Evolutionary conservation across 1,140 invertebrate genomes (phyloP).

Genomic region (Micrasema minimum): DNA sequence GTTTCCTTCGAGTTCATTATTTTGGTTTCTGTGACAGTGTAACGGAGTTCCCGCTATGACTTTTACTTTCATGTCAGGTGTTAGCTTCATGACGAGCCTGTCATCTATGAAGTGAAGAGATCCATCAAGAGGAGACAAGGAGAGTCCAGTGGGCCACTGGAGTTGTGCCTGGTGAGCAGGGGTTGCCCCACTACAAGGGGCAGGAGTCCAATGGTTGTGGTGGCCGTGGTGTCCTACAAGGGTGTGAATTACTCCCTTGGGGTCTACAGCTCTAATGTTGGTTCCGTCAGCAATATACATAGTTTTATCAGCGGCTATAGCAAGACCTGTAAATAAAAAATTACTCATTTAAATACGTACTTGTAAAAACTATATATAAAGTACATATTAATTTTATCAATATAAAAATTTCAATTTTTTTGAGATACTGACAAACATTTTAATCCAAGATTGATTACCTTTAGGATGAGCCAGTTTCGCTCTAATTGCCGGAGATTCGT

Average conservation of each 20-base stretch:
- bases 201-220: slow-evolving; percentile 90
- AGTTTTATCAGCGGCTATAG: slow-evolving; percentile 88
- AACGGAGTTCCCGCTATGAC: slow-evolving; percentile 91
- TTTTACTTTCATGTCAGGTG: slow-evolving; percentile 88
- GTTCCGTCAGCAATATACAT: slow-evolving; percentile 96
- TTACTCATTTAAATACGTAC: too few relatives aligned
- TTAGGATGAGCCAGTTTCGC: slow-evolving; percentile 96
- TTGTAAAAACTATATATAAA: too few relatives aligned
- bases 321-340: slow-evolving; percentile 73
- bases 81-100: slow-evolving; percentile 90
- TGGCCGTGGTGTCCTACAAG: slow-evolving; percentile 92
- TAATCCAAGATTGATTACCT: too few relatives aligned
- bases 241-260: slow-evolving; percentile 92
- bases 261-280: slow-evolving; percentile 91
- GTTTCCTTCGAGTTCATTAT: slow-evolving; percentile 39
- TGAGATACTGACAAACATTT: too few relatives aligned
- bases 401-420: too few relatives aligned
- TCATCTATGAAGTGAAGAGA: slow-evolving; percentile 96
- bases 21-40: slow-evolving; percentile 76
- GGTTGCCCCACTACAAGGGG: slow-evolving; percentile 84
- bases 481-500: slow-evolving; percentile 88
- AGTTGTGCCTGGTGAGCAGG: slow-evolving; percentile 85
- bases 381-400: too few relatives aligned
- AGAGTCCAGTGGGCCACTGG: slow-evolving; percentile 95
- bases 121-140: slow-evolving; percentile 92